These are phyloP conservation scores for Montipora capricornis DNA, from an alignment of 64 coral and sea anemone species.

Conservation along the genomic window DNA sequence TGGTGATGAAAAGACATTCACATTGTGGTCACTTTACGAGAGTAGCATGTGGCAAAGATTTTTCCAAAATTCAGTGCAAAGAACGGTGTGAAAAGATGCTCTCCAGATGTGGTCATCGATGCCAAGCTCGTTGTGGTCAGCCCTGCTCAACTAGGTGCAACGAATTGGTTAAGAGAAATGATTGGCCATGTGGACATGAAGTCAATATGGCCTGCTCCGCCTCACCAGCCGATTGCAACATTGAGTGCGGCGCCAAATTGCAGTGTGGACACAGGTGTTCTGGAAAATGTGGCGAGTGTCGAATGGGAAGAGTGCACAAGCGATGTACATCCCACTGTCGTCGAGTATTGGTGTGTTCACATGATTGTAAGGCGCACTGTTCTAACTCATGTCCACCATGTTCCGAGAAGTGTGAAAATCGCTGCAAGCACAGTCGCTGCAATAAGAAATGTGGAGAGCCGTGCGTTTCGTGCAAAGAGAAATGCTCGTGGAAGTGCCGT, in stretches of 20 bases:
- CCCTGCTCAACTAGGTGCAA: conserved; percentile 55
- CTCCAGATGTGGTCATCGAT: conserved; percentile 13
- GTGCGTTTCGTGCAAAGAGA: conserved; percentile 1
- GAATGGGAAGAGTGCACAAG: conserved; percentile 62
- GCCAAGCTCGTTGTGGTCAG: conserved; percentile 21
- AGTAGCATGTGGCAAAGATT: conserved; percentile 35
- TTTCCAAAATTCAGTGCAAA: neutral
- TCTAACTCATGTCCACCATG: conserved; percentile 63
- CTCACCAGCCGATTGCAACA: conserved; percentile 57
- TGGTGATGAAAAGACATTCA: conserved; percentile 56
- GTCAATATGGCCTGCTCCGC: conserved; percentile 71
- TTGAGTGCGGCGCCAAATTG: conserved; percentile 51
- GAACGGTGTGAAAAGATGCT: neutral
- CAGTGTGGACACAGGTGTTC: neutral
- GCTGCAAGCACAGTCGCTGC: conserved; percentile 55
- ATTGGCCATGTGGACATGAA: conserved; percentile 79
- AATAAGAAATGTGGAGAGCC: conserved; percentile 49
- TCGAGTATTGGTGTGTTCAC: conserved; percentile 48
- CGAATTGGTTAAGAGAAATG: conserved; percentile 64
- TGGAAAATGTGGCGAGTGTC: conserved; percentile 64
- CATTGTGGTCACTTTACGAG: conserved; percentile 60
- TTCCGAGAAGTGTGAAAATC: conserved; percentile 22
- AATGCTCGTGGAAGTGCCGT: conserved; percentile 52
- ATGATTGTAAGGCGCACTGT: conserved; percentile 36
- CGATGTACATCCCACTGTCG: conserved; percentile 40